Base-by-base conservation (phyloP, 2,888 invertebrate species). In the Drosophila longiperda region DNA sequence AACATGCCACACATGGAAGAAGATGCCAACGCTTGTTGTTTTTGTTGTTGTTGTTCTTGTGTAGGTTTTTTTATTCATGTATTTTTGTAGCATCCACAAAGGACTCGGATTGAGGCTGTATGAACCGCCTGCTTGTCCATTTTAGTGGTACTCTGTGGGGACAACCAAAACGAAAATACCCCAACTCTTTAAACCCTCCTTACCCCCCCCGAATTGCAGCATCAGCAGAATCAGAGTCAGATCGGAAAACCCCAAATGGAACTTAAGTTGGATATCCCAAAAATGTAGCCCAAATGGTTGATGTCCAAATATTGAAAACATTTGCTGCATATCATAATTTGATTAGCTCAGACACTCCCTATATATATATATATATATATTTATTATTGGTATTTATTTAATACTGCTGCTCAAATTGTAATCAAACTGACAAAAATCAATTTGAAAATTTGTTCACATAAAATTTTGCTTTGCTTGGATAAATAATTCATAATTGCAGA, bases 141-240 rank as follows among this genome's bases (percentile, higher is more conserved):
- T 82, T 83, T 75, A 80, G 74, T 75, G 66, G 72, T 70, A 72
- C 75, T 68, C 72, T 64, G 73, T 32, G 66, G 59, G 32, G 55
- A 40, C 67, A 61, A 29, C 54, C 54, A 36, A 34, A 54, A 36
- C 36, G 17, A 15, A 66, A 67, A 62, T 58, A 48, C 54, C 34
- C 33, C 23, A 26, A 53, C 64, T 36, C 23, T 52, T 36, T 7
- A 38, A 40, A 40, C 7, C 45, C 45, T 7, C 20, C 20, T 3
- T 7, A 8, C 8, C 7, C 38, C 3, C 15, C 4, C 45, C 8
- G 5, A 15, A 45, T 15, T n/a, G 38, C 65, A 62, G 48, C 50
- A 60, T 55, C 59, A 63, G 59, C 45, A 60, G n/a, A 40, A 45
- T 52, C 40, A 36, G 36, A 33, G 33, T 20, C 38, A 58, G n/a